Percentiles rank a stretch among this genome's conserved stretches.
Evolutionary conservation across 1,140 invertebrate genomes (phyloP).

Genomic region (Eciton burchellii): DNA sequence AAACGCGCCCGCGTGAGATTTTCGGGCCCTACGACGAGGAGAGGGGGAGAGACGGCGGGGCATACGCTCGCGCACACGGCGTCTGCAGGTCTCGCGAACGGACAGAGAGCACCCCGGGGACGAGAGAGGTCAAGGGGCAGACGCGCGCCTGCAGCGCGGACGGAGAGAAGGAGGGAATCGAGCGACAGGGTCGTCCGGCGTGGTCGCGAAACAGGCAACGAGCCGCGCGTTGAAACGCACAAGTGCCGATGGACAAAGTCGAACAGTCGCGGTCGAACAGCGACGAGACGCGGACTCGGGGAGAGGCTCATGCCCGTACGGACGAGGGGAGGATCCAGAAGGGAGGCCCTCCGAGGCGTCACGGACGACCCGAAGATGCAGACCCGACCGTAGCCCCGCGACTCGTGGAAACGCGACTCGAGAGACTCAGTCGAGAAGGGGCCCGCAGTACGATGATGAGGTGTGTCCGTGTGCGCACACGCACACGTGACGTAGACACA

Average conservation of each 20-base stretch:
- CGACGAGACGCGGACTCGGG: conserved; percentile 15
- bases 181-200: conserved; percentile 41
- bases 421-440: conserved; percentile 24
- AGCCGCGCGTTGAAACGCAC: conserved; percentile 30
- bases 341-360: conserved; percentile 21
- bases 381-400: conserved; percentile 16
- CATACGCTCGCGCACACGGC: background rate
- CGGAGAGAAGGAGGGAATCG: conserved; percentile 1
- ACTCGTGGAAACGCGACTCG: conserved; percentile 47
- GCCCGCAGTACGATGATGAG: conserved; percentile 31
- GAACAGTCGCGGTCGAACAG: conserved; percentile 3
- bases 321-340: conserved; percentile 18
- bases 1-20: conserved; percentile 69
- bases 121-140: conserved; percentile 10
- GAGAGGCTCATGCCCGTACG: conserved; percentile 32
- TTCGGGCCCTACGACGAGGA: conserved; percentile 36
- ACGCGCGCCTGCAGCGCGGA: background rate
- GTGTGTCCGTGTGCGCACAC: too few species aligned
- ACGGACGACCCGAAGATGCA: conserved; percentile 40
- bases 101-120: background rate
- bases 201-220: conserved; percentile 46
- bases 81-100: conserved; percentile 29
- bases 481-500: too few species aligned
- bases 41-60: conserved; percentile 28
- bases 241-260: background rate